Evolutionary conservation across 2,113 vertebrate genomes (phyloP).

Genomic region (Melanerpes formicivorus): DNA sequence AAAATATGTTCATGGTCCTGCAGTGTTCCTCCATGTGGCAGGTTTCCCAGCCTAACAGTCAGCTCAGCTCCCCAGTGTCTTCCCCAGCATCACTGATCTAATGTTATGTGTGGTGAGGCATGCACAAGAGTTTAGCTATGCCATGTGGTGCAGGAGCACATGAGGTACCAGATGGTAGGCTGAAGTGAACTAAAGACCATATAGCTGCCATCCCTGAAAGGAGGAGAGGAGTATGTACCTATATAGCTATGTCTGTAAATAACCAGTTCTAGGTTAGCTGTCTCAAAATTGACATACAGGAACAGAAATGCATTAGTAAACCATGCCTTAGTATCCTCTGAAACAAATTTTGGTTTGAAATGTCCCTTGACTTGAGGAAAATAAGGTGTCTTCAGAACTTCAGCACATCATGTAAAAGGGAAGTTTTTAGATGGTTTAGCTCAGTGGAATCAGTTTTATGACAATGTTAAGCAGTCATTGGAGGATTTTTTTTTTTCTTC

Average conservation of each 20-base stretch:
- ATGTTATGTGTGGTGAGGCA: not conserved
- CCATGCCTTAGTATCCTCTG: not conserved
- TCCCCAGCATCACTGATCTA: not conserved
- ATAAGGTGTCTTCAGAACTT: not conserved
- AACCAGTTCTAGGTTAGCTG: not conserved
- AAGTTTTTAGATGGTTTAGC: not conserved
- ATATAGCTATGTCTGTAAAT: not conserved
- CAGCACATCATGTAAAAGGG: not conserved
- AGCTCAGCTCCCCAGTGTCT: not conserved
- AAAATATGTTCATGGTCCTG: not conserved
- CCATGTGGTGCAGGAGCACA: rapidly evolving
- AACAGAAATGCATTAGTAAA: not conserved
- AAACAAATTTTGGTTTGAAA: not conserved
- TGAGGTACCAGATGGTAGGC: not conserved
- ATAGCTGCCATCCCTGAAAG: not conserved
- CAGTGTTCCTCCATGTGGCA: not conserved
- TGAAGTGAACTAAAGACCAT: not conserved
- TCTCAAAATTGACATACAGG: not conserved
- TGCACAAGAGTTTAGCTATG: too few species aligned
- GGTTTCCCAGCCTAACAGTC: not conserved
- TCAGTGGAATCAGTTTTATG: not conserved
- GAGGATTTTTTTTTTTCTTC: not conserved
- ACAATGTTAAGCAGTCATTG: not conserved
- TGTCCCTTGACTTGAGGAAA: not conserved
- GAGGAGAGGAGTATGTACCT: not conserved